These are phyloP conservation scores for Gymnogyps californianus DNA, from an alignment of 2,113 vertebrate genomes.

Conservation along the genomic window DNA sequence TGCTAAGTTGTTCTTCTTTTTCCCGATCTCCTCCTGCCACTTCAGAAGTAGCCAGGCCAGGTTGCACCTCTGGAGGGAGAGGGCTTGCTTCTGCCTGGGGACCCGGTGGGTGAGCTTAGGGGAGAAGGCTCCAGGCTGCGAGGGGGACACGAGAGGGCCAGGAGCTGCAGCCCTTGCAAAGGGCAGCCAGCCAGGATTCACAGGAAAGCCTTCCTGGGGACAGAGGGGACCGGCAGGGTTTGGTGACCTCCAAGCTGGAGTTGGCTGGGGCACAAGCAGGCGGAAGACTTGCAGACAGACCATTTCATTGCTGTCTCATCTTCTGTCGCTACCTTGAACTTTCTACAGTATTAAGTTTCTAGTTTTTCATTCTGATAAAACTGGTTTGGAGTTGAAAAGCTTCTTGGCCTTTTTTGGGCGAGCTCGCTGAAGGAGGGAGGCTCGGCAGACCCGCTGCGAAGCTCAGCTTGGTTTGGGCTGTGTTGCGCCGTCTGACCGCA, in stretches of 20 bases:
- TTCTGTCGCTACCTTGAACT: not conserved
- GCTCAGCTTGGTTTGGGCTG: not conserved
- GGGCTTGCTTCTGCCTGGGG: not conserved
- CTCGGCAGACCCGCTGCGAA: rapidly evolving
- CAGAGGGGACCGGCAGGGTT: not conserved
- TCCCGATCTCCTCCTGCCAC: not conserved
- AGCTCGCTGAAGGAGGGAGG: not conserved
- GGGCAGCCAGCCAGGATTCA: not conserved
- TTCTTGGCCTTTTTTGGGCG: not conserved
- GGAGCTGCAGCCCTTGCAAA: not conserved
- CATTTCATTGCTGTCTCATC: not conserved
- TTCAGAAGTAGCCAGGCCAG: not conserved
- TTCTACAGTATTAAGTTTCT: not conserved
- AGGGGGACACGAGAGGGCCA: not conserved
- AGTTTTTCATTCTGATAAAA: not conserved
- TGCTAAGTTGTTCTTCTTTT: not conserved
- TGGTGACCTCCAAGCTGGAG: not conserved
- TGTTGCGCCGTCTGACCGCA: not conserved
- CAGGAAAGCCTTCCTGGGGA: not conserved
- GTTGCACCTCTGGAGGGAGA: not conserved
- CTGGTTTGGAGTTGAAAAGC: not conserved
- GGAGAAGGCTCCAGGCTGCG: not conserved
- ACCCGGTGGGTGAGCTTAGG: not conserved
- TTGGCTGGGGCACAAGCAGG: not conserved
- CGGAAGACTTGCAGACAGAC: not conserved